A percentile compares a stretch with the other conserved stretches of the same genome.
Conservation (phyloP, 2,113 vertebrate genomes). For the Phalacrocorax aristotelis region DNA sequence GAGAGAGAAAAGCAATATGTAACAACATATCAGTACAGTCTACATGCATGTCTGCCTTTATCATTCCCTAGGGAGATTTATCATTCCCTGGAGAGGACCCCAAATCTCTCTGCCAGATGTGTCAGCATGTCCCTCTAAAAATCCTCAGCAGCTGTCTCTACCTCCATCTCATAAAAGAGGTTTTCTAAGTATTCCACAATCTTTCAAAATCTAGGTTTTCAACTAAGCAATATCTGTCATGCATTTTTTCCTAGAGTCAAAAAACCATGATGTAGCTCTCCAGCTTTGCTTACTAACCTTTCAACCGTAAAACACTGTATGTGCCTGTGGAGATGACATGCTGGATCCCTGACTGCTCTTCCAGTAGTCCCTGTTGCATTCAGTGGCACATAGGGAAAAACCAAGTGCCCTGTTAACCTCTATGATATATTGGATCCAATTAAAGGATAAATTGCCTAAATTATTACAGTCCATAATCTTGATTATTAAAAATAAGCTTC, state of each 20-base stretch:
- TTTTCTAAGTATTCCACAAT: background rate
- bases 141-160: background rate
- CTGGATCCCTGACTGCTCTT: background rate
- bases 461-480: background rate
- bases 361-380: background rate
- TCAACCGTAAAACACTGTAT: background rate
- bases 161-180: background rate
- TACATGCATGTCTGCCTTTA: background rate
- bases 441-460: background rate
- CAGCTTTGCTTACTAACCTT: background rate
- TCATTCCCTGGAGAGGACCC: background rate
- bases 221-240: background rate
- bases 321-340: background rate
- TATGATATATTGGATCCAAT: background rate
- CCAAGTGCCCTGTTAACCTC: background rate
- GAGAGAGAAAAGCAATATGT: background rate
- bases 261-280: background rate
- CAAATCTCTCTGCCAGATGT: background rate
- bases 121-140: background rate
- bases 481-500: background rate
- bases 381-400: background rate
- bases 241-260: background rate
- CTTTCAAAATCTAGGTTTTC: background rate
- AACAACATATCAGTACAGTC: background rate
- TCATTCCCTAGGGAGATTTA: background rate